A percentile compares a stretch with the other conserved stretches of the same genome.
These are phyloP conservation scores for Etheostoma spectabile DNA, from an alignment of 2,113 vertebrate genomes.

Conservation along the genomic window DNA sequence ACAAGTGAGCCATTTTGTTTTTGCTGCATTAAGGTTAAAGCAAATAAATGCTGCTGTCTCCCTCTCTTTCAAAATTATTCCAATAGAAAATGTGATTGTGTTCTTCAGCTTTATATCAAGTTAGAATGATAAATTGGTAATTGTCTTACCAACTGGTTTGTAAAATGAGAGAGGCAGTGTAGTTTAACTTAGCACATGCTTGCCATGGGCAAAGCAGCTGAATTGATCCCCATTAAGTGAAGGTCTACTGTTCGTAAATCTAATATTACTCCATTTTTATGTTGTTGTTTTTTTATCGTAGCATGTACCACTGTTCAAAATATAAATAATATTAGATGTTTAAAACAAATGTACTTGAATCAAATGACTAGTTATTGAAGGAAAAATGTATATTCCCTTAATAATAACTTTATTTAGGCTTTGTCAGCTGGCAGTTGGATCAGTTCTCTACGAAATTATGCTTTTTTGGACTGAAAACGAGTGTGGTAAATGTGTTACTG, in stretches of 20 bases:
- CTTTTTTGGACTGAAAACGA: background rate
- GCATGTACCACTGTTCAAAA: background rate
- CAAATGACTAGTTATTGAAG: background rate
- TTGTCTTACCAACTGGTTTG: conserved; percentile 3
- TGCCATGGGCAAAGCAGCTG: background rate
- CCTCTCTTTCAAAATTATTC: conserved; percentile 39
- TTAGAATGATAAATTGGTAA: conserved; percentile 2
- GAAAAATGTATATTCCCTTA: background rate
- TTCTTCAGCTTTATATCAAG: conserved; percentile 19
- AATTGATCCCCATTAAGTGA: background rate
- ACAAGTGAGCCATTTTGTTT: conserved; percentile 63
- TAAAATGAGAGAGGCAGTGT: background rate
- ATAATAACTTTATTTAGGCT: background rate
- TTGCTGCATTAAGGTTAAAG: conserved; percentile 51
- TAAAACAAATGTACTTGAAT: background rate
- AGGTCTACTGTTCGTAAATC: background rate
- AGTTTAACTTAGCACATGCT: conserved; percentile 1
- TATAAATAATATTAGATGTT: background rate
- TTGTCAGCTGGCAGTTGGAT: background rate
- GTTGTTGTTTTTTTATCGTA: background rate
- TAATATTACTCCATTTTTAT: background rate
- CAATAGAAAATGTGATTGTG: conserved; percentile 26
- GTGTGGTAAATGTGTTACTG: background rate
- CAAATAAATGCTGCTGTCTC: conserved; percentile 63
- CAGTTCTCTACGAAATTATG: background rate